Evolutionary conservation across 2,113 vertebrate species (phyloP).

Genomic region (Tautogolabrus adspersus): DNA sequence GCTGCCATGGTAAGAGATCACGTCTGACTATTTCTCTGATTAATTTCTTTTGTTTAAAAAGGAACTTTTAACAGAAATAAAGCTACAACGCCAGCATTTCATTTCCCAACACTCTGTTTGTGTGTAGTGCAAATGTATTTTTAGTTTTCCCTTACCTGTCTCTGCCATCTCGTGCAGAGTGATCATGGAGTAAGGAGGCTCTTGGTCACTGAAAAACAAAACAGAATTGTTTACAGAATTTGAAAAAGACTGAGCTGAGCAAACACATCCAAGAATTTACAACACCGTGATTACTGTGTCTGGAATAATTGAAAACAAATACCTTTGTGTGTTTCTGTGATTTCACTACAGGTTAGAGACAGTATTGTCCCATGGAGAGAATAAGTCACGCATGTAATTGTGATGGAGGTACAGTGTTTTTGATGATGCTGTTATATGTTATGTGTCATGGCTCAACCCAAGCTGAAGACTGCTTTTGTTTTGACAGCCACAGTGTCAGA

Average conservation of each 20-base stretch:
- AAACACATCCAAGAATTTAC: neutral
- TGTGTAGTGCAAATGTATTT: neutral
- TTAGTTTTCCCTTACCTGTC: slow-evolving; percentile 87
- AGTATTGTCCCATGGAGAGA: slow-evolving; percentile 2
- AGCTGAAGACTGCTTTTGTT: slow-evolving; percentile 6
- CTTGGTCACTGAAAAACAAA: slow-evolving; percentile 95
- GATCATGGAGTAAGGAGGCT: slow-evolving; percentile 99
- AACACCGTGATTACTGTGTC: too few relatives aligned
- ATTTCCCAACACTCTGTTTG: neutral
- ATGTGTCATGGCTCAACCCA: slow-evolving; percentile 4
- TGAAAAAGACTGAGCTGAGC: too few relatives aligned
- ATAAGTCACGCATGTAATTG: slow-evolving; percentile 7
- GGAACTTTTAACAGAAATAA: too few relatives aligned
- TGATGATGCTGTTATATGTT: neutral
- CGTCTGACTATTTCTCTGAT: too few relatives aligned
- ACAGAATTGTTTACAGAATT: slow-evolving; percentile 20
- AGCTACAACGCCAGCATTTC: neutral
- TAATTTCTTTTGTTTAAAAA: too few relatives aligned
- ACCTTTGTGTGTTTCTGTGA: slow-evolving; percentile 6
- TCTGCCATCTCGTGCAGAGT: slow-evolving; percentile 99
- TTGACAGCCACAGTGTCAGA: neutral
- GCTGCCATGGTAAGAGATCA: too few relatives aligned
- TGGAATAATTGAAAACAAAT: slow-evolving; percentile 17
- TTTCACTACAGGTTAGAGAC: neutral
- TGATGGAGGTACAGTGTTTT: slow-evolving; percentile 20